Conservation (phyloP, 2,113 vertebrate genomes). For the Tauraco erythrolophus region DNA sequence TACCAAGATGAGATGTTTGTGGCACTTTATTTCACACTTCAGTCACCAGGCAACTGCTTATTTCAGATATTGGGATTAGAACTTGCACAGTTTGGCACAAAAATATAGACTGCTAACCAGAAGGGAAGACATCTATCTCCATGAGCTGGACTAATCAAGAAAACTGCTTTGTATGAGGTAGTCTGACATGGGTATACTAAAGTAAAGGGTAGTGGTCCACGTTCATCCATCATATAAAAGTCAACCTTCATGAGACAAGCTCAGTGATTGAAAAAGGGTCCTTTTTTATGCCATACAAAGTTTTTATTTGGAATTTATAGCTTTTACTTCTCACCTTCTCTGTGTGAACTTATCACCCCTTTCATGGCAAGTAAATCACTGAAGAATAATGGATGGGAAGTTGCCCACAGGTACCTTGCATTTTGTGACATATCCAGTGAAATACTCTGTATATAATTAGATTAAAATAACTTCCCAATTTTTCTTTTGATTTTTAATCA, state of each 20-base stretch:
- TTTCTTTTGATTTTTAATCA: not conserved
- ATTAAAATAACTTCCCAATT: not conserved
- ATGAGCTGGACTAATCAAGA: not conserved
- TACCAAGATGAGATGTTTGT: not conserved
- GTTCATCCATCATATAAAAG: conserved; percentile 44
- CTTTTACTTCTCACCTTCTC: conserved; percentile 19
- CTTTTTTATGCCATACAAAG: conserved; percentile 13
- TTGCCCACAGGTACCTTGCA: not conserved
- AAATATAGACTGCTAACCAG: not conserved
- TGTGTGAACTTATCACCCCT: not conserved
- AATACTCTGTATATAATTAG: not conserved
- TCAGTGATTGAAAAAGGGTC: not conserved
- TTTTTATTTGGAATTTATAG: conserved; percentile 36
- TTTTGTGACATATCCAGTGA: not conserved
- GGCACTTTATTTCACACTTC: conserved; percentile 38
- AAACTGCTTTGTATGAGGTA: not conserved
- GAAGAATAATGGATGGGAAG: not conserved
- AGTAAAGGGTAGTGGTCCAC: conserved; percentile 23
- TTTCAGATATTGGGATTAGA: not conserved
- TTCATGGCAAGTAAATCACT: conserved; percentile 33
- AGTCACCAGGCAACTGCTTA: not conserved
- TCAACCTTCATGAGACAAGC: conserved; percentile 7
- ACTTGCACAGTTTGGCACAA: not conserved
- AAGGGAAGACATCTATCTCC: not conserved
- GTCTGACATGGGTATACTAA: conserved; percentile 8